A percentile compares a stretch with the other conserved stretches of the same genome.
Conservation (phyloP, 2,113 vertebrate species). For the Natator depressus region DNA sequence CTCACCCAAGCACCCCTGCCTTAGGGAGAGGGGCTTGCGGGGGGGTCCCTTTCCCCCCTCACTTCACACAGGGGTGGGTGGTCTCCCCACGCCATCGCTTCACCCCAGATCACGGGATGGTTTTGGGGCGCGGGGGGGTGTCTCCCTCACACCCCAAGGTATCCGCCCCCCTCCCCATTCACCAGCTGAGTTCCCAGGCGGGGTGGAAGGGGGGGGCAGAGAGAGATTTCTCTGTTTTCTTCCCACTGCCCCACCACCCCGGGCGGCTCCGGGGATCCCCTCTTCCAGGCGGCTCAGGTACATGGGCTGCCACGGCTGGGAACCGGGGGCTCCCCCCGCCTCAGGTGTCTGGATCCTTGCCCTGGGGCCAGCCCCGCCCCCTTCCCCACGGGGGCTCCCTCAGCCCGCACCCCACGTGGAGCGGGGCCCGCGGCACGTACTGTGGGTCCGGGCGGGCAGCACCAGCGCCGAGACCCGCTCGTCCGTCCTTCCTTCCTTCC, state of each 20-base stretch:
- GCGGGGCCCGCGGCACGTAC: neutral
- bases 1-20: neutral
- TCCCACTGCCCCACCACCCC: neutral
- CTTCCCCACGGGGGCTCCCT: neutral
- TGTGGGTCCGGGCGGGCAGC: neutral
- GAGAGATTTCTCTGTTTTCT: no score
- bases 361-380: no score
- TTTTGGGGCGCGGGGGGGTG: fast-evolving
- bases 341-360: no score
- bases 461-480: neutral
- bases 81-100: neutral
- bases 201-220: neutral
- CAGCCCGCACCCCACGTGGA: neutral
- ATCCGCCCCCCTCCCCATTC: no score
- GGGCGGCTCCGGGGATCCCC: no score
- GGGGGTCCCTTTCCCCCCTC: neutral
- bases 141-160: neutral
- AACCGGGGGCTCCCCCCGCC: no score
- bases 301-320: no score
- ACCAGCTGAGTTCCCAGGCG: no score
- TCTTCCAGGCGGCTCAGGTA: neutral
- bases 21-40: neutral
- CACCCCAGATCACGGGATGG: no score
- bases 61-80: neutral
- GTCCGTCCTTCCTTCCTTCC: no score